A percentile compares a stretch with the other conserved stretches of the same genome.
Conservation (phyloP, 2,888 invertebrate species). For the Sialis fuliginosa region DNA sequence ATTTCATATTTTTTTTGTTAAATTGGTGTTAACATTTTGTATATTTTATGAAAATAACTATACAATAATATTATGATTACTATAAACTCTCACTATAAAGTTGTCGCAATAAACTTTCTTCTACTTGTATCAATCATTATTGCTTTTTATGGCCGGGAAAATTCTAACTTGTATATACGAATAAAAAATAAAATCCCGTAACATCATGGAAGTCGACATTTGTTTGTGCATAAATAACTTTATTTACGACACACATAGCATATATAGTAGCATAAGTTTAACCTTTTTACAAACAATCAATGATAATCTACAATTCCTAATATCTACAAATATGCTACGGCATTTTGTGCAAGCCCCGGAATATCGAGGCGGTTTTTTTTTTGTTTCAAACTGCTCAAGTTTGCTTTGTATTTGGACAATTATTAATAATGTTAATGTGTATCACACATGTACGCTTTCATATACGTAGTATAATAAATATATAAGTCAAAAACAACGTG, state of each 20-base stretch:
- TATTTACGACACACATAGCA: background rate
- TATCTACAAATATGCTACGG: constrained; percentile 1
- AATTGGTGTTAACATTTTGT: background rate
- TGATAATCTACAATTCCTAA: background rate
- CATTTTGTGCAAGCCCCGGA: constrained; percentile 4
- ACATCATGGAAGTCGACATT: background rate
- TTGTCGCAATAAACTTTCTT: background rate
- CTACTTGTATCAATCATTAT: background rate
- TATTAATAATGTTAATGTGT: no score
- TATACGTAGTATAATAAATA: no score
- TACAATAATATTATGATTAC: no score
- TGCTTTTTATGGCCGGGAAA: background rate
- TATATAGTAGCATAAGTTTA: no score
- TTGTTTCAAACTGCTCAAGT: no score
- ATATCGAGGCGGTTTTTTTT: background rate
- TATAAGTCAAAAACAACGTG: no score
- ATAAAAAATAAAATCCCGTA: background rate
- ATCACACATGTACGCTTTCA: no score
- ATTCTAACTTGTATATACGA: background rate
- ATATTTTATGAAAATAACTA: background rate
- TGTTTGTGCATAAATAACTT: background rate
- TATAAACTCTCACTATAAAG: background rate
- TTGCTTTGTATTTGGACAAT: no score
- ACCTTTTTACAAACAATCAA: no score
- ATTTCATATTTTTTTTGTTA: background rate